These are phyloP conservation scores for Crotalus helleri DNA, from an alignment of 2,113 vertebrate genomes.

Conservation along the genomic window DNA sequence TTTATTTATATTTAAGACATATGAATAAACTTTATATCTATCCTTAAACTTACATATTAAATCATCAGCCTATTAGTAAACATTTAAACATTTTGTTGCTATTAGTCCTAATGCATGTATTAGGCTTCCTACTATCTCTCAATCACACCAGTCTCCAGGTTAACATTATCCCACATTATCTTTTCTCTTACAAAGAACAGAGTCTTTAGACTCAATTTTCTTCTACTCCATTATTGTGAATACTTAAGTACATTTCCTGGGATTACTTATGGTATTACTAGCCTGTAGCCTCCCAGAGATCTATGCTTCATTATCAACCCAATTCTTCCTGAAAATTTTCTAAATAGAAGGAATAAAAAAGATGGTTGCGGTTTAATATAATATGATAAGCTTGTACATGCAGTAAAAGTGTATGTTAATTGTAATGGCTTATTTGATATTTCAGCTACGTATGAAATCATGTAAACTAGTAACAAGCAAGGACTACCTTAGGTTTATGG, in stretches of 20 bases:
- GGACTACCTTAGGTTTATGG: slow-evolving; percentile 40
- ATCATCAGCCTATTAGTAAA: background rate
- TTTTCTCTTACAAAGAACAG: background rate
- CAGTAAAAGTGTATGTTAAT: slow-evolving; percentile 1
- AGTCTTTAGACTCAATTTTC: background rate
- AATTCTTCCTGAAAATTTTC: background rate
- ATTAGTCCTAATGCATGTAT: background rate
- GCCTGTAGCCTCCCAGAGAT: background rate
- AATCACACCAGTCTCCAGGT: background rate
- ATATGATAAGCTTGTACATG: background rate
- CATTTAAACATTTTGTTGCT: background rate
- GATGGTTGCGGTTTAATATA: background rate
- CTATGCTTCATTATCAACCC: background rate
- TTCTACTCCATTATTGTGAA: background rate
- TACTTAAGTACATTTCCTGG: background rate
- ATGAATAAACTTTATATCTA: background rate
- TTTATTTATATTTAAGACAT: background rate
- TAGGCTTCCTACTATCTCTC: background rate
- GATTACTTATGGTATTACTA: background rate
- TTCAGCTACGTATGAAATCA: slow-evolving; percentile 58
- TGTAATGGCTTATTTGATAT: slow-evolving; percentile 53
- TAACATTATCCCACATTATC: background rate
- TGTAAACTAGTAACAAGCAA: slow-evolving; percentile 38
- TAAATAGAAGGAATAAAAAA: background rate
- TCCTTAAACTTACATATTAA: background rate